A percentile compares a stretch with the other conserved stretches of the same genome.
Evolutionary conservation across 2,888 invertebrate genomes (phyloP).

Genomic region (Coecobrya sp.): DNA sequence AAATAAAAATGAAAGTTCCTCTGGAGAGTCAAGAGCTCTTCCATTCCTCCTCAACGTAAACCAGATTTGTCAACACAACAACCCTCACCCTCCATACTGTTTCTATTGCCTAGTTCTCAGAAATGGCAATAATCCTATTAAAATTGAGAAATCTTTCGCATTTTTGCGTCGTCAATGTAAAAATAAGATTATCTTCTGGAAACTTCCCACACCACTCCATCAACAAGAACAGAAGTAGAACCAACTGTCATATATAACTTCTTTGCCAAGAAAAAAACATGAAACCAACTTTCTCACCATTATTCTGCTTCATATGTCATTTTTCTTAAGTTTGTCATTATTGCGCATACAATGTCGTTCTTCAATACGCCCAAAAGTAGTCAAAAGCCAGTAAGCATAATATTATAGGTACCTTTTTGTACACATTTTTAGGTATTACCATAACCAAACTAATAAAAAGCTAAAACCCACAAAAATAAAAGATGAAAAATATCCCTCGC

Average conservation of each 20-base stretch:
- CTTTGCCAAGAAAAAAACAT: constrained; percentile 6
- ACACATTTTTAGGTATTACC: background rate
- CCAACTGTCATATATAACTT: background rate
- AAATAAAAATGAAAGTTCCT: background rate
- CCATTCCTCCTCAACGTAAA: background rate
- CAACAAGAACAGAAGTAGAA: background rate
- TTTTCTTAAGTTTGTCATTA: too few relatives aligned
- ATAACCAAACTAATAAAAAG: constrained; percentile 15
- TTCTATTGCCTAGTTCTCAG: background rate
- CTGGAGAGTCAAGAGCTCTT: background rate
- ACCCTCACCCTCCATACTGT: background rate
- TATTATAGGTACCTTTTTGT: background rate
- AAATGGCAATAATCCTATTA: background rate
- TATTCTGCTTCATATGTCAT: background rate
- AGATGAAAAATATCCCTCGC: background rate
- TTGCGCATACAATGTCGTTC: background rate
- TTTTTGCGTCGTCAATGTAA: constrained; percentile 39
- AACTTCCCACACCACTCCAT: background rate
- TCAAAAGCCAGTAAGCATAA: background rate
- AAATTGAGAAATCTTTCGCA: constrained; percentile 7
- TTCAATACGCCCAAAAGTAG: background rate
- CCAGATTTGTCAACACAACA: background rate
- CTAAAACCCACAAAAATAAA: constrained; percentile 1
- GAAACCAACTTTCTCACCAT: background rate
- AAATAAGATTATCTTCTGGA: constrained; percentile 22